These are phyloP conservation scores for Neosilurus mollespiculum DNA, from an alignment of 2,797 vertebrate species.

Conservation along the genomic window DNA sequence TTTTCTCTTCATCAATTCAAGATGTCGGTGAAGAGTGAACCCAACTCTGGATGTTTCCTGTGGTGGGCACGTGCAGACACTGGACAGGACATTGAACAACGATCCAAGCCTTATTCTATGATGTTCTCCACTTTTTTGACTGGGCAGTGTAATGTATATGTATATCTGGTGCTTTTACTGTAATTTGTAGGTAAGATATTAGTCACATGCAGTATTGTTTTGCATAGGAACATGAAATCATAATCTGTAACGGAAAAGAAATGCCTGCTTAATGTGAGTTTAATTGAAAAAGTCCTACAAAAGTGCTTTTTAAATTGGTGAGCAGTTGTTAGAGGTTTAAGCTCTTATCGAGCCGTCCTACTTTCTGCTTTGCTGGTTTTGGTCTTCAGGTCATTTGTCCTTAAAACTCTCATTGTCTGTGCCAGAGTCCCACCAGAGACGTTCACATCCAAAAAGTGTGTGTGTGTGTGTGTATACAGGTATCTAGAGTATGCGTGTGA, in stretches of 20 bases:
- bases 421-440: conserved; percentile 37
- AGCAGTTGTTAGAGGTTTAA: not conserved
- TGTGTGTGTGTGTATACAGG: conserved; percentile 28
- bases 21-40: too few relatives aligned
- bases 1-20: too few relatives aligned
- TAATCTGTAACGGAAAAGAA: not conserved
- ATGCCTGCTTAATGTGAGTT: not conserved
- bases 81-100: too few relatives aligned
- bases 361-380: conserved; percentile 48
- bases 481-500: not conserved
- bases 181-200: not conserved
- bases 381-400: conserved; percentile 41
- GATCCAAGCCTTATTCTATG: too few relatives aligned
- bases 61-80: too few relatives aligned
- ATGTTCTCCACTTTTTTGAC: too few relatives aligned
- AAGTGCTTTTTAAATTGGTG: not conserved
- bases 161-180: not conserved
- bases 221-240: not conserved
- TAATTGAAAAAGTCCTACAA: not conserved
- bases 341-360: not conserved
- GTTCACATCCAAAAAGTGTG: conserved; percentile 35
- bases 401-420: conserved; percentile 45
- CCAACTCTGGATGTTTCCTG: too few relatives aligned
- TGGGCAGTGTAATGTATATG: too few relatives aligned
- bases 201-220: not conserved